Evolutionary conservation across 2,888 invertebrate genomes (phyloP).

Genomic region (Salpingus planirostris): DNA sequence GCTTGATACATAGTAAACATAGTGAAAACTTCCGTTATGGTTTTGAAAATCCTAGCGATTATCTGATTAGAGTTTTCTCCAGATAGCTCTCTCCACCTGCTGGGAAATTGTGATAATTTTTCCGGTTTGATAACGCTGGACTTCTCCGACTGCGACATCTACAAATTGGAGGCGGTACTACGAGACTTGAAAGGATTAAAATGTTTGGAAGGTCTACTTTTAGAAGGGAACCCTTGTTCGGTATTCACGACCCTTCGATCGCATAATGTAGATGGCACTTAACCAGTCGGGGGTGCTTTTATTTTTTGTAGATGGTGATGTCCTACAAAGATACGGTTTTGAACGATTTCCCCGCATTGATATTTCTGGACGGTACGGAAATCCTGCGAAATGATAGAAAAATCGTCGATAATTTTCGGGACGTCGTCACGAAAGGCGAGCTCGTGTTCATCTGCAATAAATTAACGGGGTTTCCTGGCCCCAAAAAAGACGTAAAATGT

Average conservation of each 20-base stretch:
- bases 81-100: constrained; percentile 31
- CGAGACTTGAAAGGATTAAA: constrained; percentile 36
- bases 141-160: constrained; percentile 53
- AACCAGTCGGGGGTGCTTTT: background rate
- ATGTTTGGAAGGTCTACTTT: constrained; percentile 40
- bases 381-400: constrained; percentile 34
- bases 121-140: constrained; percentile 37
- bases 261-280: constrained; percentile 1
- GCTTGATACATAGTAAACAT: no score
- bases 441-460: constrained; percentile 45
- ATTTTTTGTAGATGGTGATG: constrained; percentile 38
- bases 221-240: constrained; percentile 52
- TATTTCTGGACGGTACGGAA: constrained; percentile 47
- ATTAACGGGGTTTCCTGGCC: constrained; percentile 46
- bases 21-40: no score
- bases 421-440: constrained; percentile 39
- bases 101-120: constrained; percentile 21
- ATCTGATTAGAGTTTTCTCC: constrained; percentile 17
- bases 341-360: constrained; percentile 38
- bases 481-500: constrained; percentile 44
- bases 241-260: constrained; percentile 37
- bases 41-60: no score
- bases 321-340: constrained; percentile 44
- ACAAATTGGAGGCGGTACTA: constrained; percentile 41
- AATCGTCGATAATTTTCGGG: constrained; percentile 14